phyloP scores from a whole-genome alignment of 2,113 vertebrate species.

The Tyto alba region DNA sequence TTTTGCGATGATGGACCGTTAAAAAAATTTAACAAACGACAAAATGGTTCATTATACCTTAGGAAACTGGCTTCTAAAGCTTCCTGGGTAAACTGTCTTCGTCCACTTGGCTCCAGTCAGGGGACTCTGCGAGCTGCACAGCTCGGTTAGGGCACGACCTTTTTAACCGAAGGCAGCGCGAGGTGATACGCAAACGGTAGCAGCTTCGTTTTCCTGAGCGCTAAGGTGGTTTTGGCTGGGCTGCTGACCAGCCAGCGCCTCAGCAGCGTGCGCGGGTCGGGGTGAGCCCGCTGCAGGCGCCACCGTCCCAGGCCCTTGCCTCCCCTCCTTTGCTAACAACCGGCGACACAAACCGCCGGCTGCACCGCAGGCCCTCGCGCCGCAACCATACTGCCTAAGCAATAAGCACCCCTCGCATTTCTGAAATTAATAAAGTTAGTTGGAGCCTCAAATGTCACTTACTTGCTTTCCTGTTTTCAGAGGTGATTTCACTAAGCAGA shows the following conservation, averaged over 20 bases:
- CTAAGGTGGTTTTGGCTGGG: not conserved
- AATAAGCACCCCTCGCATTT: conserved; percentile 54
- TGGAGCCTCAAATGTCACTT: conserved; percentile 81
- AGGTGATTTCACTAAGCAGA: conserved; percentile 90
- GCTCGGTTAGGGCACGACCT: not conserved
- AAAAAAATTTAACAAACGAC: not conserved
- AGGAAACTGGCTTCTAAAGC: not conserved
- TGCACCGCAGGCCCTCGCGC: not conserved
- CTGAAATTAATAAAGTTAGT: conserved; percentile 89
- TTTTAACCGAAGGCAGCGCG: not conserved
- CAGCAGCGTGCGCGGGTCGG: accelerated
- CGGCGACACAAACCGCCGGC: not conserved
- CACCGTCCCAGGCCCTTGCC: not conserved
- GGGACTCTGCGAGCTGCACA: not conserved
- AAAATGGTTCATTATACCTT: not conserved
- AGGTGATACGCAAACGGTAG: accelerated
- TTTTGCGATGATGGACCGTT: not conserved
- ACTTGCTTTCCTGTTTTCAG: conserved; percentile 88
- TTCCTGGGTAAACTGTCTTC: not conserved
- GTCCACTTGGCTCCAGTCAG: not conserved
- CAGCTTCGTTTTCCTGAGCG: not conserved
- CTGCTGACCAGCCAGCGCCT: not conserved
- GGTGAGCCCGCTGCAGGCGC: not conserved
- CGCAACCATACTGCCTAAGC: not conserved
- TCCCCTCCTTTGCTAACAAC: not conserved